Conservation (phyloP, 2,113 vertebrate species). For the Dipodomys ordii region DNA sequence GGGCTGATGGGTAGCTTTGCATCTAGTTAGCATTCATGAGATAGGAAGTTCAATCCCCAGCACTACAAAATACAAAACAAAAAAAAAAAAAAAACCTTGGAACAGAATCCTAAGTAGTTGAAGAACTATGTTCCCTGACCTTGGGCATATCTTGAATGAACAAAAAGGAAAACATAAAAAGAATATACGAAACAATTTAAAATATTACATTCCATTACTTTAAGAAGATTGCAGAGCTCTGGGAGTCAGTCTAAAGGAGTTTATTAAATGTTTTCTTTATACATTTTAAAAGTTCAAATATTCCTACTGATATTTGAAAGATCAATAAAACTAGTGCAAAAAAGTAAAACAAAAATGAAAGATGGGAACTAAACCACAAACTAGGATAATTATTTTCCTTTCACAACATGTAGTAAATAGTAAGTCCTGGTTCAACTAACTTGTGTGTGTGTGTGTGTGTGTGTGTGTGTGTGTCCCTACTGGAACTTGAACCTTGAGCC, state of each 20-base stretch:
- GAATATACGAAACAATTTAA: neutral
- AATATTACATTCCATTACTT: constrained; percentile 29
- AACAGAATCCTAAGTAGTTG: neutral
- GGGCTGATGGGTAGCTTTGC: neutral
- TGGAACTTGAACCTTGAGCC: too few species aligned
- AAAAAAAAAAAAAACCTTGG: neutral
- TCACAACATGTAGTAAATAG: neutral
- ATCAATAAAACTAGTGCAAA: constrained; percentile 2
- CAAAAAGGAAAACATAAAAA: neutral
- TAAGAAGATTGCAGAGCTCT: neutral
- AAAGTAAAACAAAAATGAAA: neutral
- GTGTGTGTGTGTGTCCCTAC: too few species aligned
- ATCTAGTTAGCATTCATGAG: neutral
- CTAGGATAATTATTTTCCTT: neutral
- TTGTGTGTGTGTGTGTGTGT: neutral
- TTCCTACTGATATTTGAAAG: constrained; percentile 13
- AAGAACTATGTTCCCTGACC: neutral
- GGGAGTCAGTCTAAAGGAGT: neutral
- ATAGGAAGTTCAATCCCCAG: neutral
- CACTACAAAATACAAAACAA: neutral
- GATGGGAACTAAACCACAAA: neutral
- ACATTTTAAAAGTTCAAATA: neutral
- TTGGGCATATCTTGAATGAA: neutral
- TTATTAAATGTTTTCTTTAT: neutral
- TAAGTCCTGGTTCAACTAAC: neutral